Evolutionary conservation across 2,113 vertebrate species (phyloP).

Genomic region (Menura novaehollandiae): DNA sequence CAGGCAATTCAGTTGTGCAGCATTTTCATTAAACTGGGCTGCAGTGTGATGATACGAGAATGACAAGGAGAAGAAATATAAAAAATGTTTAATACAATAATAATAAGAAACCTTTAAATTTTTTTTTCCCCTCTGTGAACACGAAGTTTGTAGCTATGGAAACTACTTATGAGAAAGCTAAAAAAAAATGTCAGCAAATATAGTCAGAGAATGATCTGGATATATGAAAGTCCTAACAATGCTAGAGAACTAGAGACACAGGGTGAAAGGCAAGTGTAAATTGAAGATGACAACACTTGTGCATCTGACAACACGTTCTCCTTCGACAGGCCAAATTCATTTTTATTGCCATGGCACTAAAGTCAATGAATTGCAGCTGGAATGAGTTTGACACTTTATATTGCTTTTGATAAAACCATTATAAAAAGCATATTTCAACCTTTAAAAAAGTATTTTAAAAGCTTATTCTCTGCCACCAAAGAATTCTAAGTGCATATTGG

Average conservation of each 20-base stretch:
- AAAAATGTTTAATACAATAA: slow-evolving; percentile 21
- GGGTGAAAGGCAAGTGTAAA: slow-evolving; percentile 48
- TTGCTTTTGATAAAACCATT: slow-evolving; percentile 50
- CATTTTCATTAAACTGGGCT: slow-evolving; percentile 16
- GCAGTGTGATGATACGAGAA: neutral
- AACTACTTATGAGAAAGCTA: slow-evolving; percentile 48
- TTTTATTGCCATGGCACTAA: slow-evolving; percentile 9
- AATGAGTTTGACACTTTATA: slow-evolving; percentile 44
- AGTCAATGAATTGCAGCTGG: slow-evolving; percentile 45
- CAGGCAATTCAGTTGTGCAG: neutral
- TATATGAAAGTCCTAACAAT: slow-evolving; percentile 41
- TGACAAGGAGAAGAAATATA: slow-evolving; percentile 20
- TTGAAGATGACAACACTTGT: slow-evolving; percentile 55
- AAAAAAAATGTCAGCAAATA: slow-evolving; percentile 24
- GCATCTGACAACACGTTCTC: slow-evolving; percentile 28
- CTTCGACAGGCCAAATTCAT: slow-evolving; percentile 1
- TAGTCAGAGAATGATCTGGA: slow-evolving; percentile 8
- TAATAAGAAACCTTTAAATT: slow-evolving; percentile 19
- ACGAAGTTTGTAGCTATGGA: slow-evolving; percentile 60
- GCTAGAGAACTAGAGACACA: neutral
- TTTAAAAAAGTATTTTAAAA: neutral
- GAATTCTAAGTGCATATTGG: neutral
- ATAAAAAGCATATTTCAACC: neutral
- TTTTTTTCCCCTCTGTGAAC: neutral
- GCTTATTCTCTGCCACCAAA: neutral